Evolutionary conservation across 1,140 invertebrate genomes (phyloP).

Genomic region (Aradophagus sp.): DNA sequence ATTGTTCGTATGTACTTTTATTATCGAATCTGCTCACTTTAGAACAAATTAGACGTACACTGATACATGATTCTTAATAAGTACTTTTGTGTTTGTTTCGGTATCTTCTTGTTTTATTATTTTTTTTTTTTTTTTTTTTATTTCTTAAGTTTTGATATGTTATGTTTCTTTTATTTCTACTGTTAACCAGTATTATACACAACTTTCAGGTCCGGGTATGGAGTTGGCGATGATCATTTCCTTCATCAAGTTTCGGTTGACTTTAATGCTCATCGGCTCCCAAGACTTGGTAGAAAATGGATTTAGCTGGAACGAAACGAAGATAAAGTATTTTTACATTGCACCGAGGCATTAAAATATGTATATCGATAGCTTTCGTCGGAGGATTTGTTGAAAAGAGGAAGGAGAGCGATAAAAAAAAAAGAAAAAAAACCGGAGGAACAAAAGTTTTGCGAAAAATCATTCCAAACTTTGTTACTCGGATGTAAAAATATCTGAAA

Average conservation of each 20-base stretch:
- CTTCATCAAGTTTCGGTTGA: constrained; percentile 73
- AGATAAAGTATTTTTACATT: not conserved
- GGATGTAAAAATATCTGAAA: no score
- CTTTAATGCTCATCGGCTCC: constrained; percentile 73
- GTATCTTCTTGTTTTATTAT: no score
- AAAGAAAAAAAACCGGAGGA: no score
- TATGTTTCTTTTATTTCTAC: constrained; percentile 48
- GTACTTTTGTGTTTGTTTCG: no score
- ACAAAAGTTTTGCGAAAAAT: not conserved
- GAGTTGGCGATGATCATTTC: constrained; percentile 82
- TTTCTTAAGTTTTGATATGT: constrained; percentile 57
- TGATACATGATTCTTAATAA: constrained; percentile 40
- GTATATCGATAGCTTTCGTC: no score
- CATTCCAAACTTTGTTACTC: constrained; percentile 1
- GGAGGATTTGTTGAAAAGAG: no score
- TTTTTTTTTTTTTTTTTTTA: no score
- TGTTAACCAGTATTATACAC: constrained; percentile 77
- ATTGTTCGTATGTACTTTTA: constrained; percentile 48
- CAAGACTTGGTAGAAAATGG: constrained; percentile 74
- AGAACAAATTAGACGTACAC: constrained; percentile 53
- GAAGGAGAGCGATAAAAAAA: no score
- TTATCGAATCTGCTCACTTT: constrained; percentile 50
- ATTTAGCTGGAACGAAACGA: constrained; percentile 65
- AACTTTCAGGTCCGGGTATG: constrained; percentile 84
- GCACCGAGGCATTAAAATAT: not conserved